phyloP scores from a whole-genome alignment of 2,797 vertebrate genomes.

The Numenius phaeopus region DNA sequence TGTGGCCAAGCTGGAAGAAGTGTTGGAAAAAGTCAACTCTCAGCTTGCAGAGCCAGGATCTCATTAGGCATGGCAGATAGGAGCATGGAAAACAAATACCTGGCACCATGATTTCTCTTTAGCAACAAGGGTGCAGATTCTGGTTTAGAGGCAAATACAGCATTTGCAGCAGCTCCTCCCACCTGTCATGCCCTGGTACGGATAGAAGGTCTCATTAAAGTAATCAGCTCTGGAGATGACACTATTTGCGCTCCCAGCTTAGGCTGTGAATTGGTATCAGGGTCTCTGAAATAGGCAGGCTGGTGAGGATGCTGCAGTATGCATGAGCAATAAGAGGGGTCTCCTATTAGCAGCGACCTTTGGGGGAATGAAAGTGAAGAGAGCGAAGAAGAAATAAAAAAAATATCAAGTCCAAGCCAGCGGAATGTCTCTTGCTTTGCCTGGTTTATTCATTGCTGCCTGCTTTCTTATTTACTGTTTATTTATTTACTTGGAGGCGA shows the following conservation, averaged over 20 bases:
- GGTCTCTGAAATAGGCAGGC: background rate
- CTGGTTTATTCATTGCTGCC: conserved; percentile 31
- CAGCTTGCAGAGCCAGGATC: background rate
- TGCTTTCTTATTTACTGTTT: conserved; percentile 40
- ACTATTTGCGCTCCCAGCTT: background rate
- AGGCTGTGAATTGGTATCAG: background rate
- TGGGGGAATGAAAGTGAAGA: background rate
- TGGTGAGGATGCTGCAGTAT: background rate
- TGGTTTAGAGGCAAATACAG: background rate
- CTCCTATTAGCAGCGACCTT: conserved; percentile 1
- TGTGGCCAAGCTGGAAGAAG: background rate
- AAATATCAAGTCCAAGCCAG: background rate
- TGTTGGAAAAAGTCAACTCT: background rate
- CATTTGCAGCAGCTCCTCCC: background rate
- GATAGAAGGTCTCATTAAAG: background rate
- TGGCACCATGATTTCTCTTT: background rate
- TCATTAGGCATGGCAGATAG: background rate
- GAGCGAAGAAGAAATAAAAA: background rate
- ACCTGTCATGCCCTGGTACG: background rate
- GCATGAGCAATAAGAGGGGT: background rate
- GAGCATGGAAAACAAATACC: background rate
- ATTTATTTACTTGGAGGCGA: conserved; percentile 45
- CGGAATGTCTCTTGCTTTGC: background rate
- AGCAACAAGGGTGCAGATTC: background rate
- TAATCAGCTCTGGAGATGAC: background rate